Percentiles rank a stretch among this genome's conserved stretches.
Evolutionary conservation across 2,113 vertebrate genomes (phyloP).

Genomic region (Otis tarda): DNA sequence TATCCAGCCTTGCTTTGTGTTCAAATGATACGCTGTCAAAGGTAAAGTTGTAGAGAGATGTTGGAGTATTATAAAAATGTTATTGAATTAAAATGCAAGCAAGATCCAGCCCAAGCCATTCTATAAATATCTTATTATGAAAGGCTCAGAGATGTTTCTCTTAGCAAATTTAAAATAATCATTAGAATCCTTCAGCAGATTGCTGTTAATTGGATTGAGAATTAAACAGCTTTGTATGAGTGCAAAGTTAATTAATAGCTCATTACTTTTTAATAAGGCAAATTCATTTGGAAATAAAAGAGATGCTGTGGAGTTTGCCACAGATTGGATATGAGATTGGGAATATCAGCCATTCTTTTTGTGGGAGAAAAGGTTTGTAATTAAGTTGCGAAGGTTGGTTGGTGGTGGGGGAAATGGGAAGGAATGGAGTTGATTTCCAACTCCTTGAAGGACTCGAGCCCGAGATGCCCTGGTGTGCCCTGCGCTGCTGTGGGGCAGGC

Average conservation of each 20-base stretch:
- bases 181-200: slow-evolving; percentile 83
- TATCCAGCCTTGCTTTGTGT: neutral
- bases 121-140: slow-evolving; percentile 79
- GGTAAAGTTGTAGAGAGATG: neutral
- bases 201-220: slow-evolving; percentile 84
- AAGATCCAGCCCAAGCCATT: slow-evolving; percentile 59
- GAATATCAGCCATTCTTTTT: slow-evolving; percentile 54
- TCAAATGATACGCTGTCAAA: neutral
- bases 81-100: slow-evolving; percentile 61
- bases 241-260: slow-evolving; percentile 84
- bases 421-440: neutral
- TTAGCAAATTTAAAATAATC: slow-evolving; percentile 85
- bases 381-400: slow-evolving; percentile 20
- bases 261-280: slow-evolving; percentile 84
- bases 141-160: slow-evolving; percentile 82
- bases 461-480: neutral
- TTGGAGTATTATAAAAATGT: slow-evolving; percentile 49
- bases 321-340: slow-evolving; percentile 65
- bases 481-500: neutral
- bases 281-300: slow-evolving; percentile 77
- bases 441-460: neutral
- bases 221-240: slow-evolving; percentile 81
- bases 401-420: neutral
- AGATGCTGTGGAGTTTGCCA: slow-evolving; percentile 70
- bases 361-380: slow-evolving; percentile 33